Evolutionary conservation across 1,140 invertebrate species (phyloP).

Genomic region (Asbolus verrucosus): DNA sequence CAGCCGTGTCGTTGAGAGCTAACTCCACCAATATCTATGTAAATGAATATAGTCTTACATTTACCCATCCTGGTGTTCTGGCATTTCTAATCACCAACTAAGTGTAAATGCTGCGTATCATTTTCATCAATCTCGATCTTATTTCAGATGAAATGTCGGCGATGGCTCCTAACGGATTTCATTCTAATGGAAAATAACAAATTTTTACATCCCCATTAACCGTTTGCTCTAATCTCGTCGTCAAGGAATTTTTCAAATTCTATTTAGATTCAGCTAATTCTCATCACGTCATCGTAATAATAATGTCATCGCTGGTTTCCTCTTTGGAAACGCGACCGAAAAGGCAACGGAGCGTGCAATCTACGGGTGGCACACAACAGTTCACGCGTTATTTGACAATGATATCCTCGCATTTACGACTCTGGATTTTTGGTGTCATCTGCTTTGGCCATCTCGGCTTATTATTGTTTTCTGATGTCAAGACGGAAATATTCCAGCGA

Average conservation of each 20-base stretch:
- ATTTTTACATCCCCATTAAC: slow-evolving; percentile 1
- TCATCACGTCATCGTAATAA: slow-evolving; percentile 24
- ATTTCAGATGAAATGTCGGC: slow-evolving; percentile 32
- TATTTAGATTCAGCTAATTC: not conserved
- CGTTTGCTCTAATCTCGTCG: not conserved
- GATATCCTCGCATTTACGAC: too few relatives aligned
- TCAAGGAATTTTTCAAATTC: not conserved
- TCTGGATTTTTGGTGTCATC: too few relatives aligned
- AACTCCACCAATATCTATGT: slow-evolving; percentile 47
- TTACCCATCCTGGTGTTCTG: slow-evolving; percentile 29
- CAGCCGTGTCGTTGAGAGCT: slow-evolving; percentile 35
- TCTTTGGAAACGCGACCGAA: slow-evolving; percentile 24
- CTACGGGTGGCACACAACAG: slow-evolving; percentile 18
- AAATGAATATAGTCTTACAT: slow-evolving; percentile 50
- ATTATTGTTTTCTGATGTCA: too few relatives aligned
- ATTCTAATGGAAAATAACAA: not conserved
- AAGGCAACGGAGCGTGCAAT: slow-evolving; percentile 42
- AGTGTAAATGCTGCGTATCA: slow-evolving; percentile 46
- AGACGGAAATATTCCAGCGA: too few relatives aligned
- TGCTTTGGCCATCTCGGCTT: slow-evolving; percentile 2
- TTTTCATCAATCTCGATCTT: slow-evolving; percentile 46
- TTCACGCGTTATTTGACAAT: slow-evolving; percentile 45
- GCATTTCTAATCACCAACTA: slow-evolving; percentile 48
- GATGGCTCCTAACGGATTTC: not conserved
- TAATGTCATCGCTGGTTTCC: slow-evolving; percentile 36